A percentile compares a stretch with the other conserved stretches of the same genome.
Evolutionary conservation across 2,888 invertebrate genomes (phyloP).

Genomic region (Ernsta delagoae): DNA sequence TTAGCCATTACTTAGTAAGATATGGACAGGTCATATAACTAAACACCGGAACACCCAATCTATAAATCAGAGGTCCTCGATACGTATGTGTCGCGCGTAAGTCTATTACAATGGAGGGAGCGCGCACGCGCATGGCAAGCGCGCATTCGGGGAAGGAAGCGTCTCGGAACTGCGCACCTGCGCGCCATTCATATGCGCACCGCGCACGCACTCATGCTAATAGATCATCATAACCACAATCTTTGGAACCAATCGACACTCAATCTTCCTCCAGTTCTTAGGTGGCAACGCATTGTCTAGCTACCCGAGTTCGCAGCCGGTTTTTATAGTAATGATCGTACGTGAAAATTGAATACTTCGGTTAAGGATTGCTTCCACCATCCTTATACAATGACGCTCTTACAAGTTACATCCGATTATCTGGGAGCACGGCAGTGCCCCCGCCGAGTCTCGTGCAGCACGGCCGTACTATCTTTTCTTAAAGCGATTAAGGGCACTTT

Average conservation of each 20-base stretch:
- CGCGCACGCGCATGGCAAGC: slow-evolving; percentile 51
- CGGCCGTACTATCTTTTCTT: too few species aligned
- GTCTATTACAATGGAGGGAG: slow-evolving; percentile 32
- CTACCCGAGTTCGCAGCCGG: not conserved
- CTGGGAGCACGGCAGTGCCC: too few species aligned
- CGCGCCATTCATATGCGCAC: slow-evolving; percentile 47
- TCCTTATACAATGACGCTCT: too few species aligned
- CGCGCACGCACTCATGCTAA: slow-evolving; percentile 47
- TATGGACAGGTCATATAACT: slow-evolving; percentile 39
- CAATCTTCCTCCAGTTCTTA: slow-evolving; percentile 18
- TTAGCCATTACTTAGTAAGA: slow-evolving; percentile 15
- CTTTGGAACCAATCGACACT: slow-evolving; percentile 30
- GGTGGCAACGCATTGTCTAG: slow-evolving; percentile 7
- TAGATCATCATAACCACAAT: slow-evolving; percentile 37
- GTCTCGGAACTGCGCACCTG: slow-evolving; percentile 60
- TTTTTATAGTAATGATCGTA: too few species aligned
- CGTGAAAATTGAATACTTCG: not conserved
- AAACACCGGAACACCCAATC: slow-evolving; percentile 38
- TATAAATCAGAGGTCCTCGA: slow-evolving; percentile 30
- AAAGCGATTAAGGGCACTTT: too few species aligned
- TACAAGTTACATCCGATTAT: not conserved
- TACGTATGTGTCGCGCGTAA: slow-evolving; percentile 29
- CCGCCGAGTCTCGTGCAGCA: too few species aligned
- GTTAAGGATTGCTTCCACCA: too few species aligned
- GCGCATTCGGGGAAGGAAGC: slow-evolving; percentile 69